Evolutionary conservation across 1,140 invertebrate species (phyloP).

Genomic region (Drosophila tani): DNA sequence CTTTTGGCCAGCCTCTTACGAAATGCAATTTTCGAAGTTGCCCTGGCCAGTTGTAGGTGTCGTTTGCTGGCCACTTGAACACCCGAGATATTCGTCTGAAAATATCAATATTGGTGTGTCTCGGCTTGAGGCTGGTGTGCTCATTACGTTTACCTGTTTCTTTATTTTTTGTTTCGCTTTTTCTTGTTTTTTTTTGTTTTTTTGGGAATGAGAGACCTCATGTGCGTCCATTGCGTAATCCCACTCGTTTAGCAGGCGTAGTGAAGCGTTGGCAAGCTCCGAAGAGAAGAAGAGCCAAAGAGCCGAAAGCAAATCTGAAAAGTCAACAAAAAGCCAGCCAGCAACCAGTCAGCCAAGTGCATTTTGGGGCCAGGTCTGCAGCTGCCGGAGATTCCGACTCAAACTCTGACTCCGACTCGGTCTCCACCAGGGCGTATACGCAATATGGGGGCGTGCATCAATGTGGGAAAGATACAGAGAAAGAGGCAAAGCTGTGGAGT

Average conservation of each 20-base stretch:
- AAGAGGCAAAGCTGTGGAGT: slow-evolving; percentile 13
- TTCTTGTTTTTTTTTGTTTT: slow-evolving; percentile 8
- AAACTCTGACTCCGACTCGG: slow-evolving; percentile 5
- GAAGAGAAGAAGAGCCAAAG: slow-evolving; percentile 56
- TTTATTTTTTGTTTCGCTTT: slow-evolving; percentile 18
- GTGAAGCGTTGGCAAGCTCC: slow-evolving; percentile 63
- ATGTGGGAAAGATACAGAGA: slow-evolving; percentile 42
- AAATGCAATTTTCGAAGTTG: slow-evolving; percentile 57
- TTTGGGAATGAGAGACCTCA: slow-evolving; percentile 48
- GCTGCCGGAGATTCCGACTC: slow-evolving; percentile 27
- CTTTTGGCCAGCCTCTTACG: slow-evolving; percentile 53
- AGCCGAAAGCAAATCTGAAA: slow-evolving; percentile 63
- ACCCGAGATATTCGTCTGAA: slow-evolving; percentile 63
- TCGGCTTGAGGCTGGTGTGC: slow-evolving; percentile 48
- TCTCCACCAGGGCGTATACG: slow-evolving; percentile 36
- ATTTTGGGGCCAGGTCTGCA: slow-evolving; percentile 55
- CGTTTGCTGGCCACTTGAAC: slow-evolving; percentile 47
- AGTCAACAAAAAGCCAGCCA: slow-evolving; percentile 73
- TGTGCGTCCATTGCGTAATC: slow-evolving; percentile 78
- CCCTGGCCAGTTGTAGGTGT: slow-evolving; percentile 67
- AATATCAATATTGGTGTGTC: slow-evolving; percentile 80
- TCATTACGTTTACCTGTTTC: slow-evolving; percentile 76
- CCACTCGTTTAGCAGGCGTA: slow-evolving; percentile 75
- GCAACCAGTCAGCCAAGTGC: slow-evolving; percentile 61
- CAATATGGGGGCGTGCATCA: slow-evolving; percentile 54